Evolutionary conservation across 2,797 vertebrate genomes (phyloP).

Genomic region (Bryconaethiops microstoma): DNA sequence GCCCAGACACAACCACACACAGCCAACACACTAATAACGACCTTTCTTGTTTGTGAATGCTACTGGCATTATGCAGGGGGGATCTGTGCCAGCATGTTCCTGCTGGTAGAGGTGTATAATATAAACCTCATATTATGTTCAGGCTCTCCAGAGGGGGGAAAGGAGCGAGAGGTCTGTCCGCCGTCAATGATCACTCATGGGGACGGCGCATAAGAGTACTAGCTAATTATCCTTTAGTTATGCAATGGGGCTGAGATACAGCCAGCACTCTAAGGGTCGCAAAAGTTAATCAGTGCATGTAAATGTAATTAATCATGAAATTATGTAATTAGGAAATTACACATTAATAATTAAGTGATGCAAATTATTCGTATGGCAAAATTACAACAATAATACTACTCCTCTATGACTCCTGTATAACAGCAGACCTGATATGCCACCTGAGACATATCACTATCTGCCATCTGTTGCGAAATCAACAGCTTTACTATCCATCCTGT

Average conservation of each 20-base stretch:
- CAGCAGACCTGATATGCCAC: background rate
- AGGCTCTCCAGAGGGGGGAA: too few species aligned
- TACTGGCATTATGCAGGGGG: background rate
- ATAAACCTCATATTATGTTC: background rate
- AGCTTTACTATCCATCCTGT: conserved; percentile 8
- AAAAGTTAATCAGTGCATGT: too few species aligned
- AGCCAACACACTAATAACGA: conserved; percentile 1
- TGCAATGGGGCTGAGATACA: background rate
- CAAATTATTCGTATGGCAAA: background rate
- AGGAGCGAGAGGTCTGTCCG: background rate
- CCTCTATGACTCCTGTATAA: background rate
- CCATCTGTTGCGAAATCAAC: conserved; percentile 47
- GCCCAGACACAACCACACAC: conserved; percentile 8
- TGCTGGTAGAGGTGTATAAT: background rate
- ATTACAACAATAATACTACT: background rate
- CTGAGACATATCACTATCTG: conserved; percentile 13
- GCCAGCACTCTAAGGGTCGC: background rate
- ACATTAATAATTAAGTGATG: background rate
- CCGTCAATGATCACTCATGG: conserved; percentile 2
- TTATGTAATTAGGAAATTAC: background rate
- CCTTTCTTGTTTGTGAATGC: background rate
- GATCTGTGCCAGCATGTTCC: background rate
- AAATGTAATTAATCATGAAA: too few species aligned
- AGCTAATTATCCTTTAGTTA: background rate
- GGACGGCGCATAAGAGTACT: background rate